phyloP scores from a whole-genome alignment of 1,140 invertebrate species.

The Saccostrea glomerata region DNA sequence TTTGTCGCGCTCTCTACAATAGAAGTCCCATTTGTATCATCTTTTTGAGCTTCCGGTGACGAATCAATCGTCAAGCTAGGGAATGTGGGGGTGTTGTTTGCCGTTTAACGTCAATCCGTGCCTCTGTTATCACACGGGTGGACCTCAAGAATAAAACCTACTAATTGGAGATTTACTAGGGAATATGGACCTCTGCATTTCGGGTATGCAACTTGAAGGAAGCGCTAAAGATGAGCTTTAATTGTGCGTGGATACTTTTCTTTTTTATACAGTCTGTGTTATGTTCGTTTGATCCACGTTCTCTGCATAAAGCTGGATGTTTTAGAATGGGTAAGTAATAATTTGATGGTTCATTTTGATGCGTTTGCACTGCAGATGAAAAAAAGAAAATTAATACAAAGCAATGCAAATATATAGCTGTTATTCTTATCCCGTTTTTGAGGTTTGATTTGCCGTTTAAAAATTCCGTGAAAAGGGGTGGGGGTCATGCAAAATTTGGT shows the following conservation, averaged over 20 bases:
- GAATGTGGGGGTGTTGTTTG: slow-evolving; percentile 29
- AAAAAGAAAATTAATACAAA: too few relatives aligned
- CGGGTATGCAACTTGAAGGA: slow-evolving; percentile 23
- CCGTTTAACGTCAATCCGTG: background rate
- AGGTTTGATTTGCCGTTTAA: too few relatives aligned
- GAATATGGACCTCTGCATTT: slow-evolving; percentile 22
- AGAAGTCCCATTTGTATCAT: background rate
- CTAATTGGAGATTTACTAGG: slow-evolving; percentile 1
- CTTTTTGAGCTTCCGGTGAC: background rate
- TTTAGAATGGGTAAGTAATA: slow-evolving; percentile 17
- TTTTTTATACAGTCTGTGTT: slow-evolving; percentile 4
- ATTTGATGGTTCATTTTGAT: background rate
- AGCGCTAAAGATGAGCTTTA: slow-evolving; percentile 14
- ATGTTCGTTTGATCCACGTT: background rate
- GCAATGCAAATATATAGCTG: too few relatives aligned
- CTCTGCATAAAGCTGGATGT: slow-evolving; percentile 5
- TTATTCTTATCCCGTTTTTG: too few relatives aligned
- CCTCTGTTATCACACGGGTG: slow-evolving; percentile 31
- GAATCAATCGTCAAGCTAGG: background rate
- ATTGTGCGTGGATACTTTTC: slow-evolving; percentile 16
- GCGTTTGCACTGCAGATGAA: too few relatives aligned
- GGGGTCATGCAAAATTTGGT: too few relatives aligned
- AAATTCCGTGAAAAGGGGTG: too few relatives aligned
- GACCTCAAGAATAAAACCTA: slow-evolving; percentile 7
- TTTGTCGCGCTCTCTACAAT: slow-evolving; percentile 15